Evolutionary conservation across 2,113 vertebrate species (phyloP).

Genomic region (Aythya baeri): DNA sequence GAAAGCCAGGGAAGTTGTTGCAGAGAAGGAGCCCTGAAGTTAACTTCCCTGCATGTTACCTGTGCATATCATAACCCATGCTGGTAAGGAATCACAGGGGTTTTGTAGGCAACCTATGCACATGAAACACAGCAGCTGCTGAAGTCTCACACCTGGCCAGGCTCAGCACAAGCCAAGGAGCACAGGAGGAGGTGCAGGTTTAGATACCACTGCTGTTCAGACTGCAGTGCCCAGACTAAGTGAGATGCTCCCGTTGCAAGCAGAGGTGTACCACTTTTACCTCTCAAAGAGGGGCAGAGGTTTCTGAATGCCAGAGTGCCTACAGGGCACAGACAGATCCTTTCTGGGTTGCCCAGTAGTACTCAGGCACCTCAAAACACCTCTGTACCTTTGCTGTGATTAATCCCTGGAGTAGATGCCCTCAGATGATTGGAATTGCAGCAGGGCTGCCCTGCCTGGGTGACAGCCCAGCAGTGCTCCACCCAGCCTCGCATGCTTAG

Average conservation of each 20-base stretch:
- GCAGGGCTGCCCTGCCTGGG: background rate
- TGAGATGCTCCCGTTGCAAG: background rate
- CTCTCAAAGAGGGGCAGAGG: background rate
- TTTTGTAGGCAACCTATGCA: background rate
- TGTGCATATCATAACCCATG: background rate
- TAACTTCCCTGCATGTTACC: background rate
- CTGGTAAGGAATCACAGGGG: background rate
- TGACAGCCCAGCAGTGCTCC: background rate
- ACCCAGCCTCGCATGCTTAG: background rate
- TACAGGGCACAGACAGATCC: background rate
- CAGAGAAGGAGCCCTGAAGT: background rate
- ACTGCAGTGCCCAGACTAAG: background rate
- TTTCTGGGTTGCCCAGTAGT: background rate
- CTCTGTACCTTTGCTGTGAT: background rate
- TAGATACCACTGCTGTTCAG: background rate
- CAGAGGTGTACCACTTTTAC: background rate
- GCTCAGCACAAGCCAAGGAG: background rate
- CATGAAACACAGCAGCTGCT: background rate
- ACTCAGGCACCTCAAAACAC: background rate
- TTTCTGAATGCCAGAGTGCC: background rate
- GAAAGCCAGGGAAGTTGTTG: background rate
- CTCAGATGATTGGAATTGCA: conserved; percentile 20
- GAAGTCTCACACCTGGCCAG: background rate
- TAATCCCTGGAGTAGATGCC: background rate
- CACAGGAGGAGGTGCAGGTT: background rate